These are phyloP conservation scores for Aphis craccivora DNA, from an alignment of 1,140 invertebrate genomes.

Conservation along the genomic window DNA sequence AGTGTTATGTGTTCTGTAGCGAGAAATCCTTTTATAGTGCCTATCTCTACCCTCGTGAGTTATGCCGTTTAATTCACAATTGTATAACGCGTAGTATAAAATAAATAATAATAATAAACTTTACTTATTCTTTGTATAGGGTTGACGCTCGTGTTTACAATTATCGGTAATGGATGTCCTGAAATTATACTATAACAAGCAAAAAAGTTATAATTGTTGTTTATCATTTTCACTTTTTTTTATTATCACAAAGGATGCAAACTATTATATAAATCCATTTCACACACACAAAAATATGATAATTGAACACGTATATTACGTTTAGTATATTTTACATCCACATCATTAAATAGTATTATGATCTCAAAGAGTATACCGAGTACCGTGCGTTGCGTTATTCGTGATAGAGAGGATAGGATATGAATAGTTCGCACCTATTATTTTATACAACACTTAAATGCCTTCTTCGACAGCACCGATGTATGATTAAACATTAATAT, in stretches of 20 bases:
- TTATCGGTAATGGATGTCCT: conserved; percentile 43
- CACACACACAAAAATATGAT: no score
- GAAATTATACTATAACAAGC: background rate
- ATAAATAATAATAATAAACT: conserved; percentile 45
- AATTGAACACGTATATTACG: background rate
- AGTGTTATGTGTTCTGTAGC: background rate
- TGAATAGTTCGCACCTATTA: background rate
- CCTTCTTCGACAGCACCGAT: background rate
- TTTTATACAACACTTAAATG: background rate
- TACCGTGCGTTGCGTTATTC: background rate
- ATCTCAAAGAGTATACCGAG: background rate
- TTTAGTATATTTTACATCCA: background rate
- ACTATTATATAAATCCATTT: background rate
- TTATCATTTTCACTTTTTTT: background rate
- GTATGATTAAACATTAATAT: background rate
- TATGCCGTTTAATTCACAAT: conserved; percentile 4
- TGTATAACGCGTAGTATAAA: background rate
- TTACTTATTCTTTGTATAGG: conserved; percentile 19
- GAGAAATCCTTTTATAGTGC: conserved; percentile 7
- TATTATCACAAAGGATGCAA: background rate
- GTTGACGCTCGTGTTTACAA: conserved; percentile 16
- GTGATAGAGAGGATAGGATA: background rate
- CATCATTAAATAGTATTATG: background rate
- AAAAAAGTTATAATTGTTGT: background rate
- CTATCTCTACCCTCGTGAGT: no score